Evolutionary conservation across 2,888 invertebrate genomes (phyloP).

Genomic region (Merodon equestris): DNA sequence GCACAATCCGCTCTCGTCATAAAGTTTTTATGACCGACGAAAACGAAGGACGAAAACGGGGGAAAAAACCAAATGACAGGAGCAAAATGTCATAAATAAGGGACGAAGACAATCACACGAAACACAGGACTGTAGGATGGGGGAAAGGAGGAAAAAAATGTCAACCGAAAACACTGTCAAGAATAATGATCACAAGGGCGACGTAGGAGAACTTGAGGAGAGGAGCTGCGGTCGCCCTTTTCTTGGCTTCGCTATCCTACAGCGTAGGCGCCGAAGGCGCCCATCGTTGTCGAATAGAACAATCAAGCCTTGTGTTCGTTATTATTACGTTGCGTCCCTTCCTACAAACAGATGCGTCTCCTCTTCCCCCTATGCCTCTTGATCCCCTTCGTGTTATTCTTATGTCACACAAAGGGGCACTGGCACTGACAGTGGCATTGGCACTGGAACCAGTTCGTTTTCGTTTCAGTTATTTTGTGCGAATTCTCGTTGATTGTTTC

Average conservation of each 20-base stretch:
- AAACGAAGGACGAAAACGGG: background rate
- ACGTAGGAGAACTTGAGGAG: background rate
- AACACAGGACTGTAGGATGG: conserved; percentile 1
- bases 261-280: conserved; percentile 28
- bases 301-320: conserved; percentile 35
- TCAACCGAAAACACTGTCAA: background rate
- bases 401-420: background rate
- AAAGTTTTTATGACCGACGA: conserved; percentile 19
- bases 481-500: conserved; percentile 58
- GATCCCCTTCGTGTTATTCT: background rate
- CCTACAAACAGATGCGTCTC: too few relatives aligned
- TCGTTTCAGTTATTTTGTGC: conserved; percentile 43
- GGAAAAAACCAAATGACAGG: background rate
- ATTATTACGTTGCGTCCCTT: conserved; percentile 19
- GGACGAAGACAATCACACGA: conserved; percentile 30
- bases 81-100: conserved; percentile 25
- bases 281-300: conserved; percentile 14
- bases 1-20: conserved; percentile 12
- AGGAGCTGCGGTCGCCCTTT: conserved; percentile 23
- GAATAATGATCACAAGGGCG: too few relatives aligned
- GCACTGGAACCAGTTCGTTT: conserved; percentile 2
- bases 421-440: background rate
- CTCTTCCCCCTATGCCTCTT: too few relatives aligned
- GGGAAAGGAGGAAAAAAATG: conserved; percentile 17
- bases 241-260: conserved; percentile 11